Evolutionary conservation across 2,888 invertebrate species (phyloP).

Genomic region (Bugula neritina): DNA sequence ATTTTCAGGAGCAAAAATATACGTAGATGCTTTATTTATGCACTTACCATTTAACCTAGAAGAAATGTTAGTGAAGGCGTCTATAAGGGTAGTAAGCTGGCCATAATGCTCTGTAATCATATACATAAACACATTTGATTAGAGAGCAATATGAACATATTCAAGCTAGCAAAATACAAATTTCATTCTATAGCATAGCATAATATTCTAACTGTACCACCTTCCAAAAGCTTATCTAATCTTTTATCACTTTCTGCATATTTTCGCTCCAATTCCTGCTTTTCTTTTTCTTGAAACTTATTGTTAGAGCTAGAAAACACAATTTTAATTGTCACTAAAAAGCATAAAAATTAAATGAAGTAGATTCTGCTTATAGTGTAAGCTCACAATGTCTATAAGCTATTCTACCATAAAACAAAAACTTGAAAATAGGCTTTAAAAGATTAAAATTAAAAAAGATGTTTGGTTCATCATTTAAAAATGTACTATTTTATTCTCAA

Average conservation of each 20-base stretch:
- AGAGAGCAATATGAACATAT: background rate
- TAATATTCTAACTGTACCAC: too few relatives aligned
- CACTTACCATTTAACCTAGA: slow-evolving; percentile 63
- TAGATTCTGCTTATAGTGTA: too few relatives aligned
- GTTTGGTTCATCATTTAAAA: too few relatives aligned
- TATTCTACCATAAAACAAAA: background rate
- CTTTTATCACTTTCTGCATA: slow-evolving; percentile 83
- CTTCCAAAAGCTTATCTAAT: slow-evolving; percentile 78
- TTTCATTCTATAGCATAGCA: too few relatives aligned
- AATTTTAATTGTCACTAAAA: too few relatives aligned
- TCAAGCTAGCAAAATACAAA: too few relatives aligned
- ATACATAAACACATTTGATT: background rate
- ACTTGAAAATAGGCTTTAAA: background rate
- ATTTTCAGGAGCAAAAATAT: too few relatives aligned
- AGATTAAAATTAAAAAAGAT: background rate
- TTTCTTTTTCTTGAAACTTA: slow-evolving; percentile 65
- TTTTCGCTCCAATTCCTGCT: slow-evolving; percentile 85
- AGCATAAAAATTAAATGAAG: too few relatives aligned
- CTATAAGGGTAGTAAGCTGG: slow-evolving; percentile 76
- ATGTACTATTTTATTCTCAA: too few relatives aligned
- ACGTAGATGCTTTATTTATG: too few relatives aligned
- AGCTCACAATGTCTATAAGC: background rate
- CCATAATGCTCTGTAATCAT: slow-evolving; percentile 66
- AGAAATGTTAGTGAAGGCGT: slow-evolving; percentile 71
- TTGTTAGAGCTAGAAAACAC: background rate